Evolutionary conservation across 1,140 invertebrate genomes (phyloP), one percentile per base, ranked within the genome.

Genomic region (Trigoniulus corallinus): DNA sequence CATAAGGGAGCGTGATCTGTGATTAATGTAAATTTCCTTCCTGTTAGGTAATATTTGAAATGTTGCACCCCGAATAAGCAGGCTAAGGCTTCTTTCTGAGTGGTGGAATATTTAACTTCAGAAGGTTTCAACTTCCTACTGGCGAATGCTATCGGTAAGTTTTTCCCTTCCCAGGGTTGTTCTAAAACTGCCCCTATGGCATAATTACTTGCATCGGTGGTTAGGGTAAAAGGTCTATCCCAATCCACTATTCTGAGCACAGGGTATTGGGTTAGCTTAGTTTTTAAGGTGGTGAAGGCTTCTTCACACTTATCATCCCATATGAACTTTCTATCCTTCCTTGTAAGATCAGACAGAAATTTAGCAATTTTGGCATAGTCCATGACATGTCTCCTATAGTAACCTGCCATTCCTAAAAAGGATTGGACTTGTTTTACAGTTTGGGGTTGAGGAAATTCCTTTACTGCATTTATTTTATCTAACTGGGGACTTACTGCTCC

Each of bases 361-460:
- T 51, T 44, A 2, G 56, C 50, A 2, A 61, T 52, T 23, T 50
- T 25, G 0, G 57, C 50, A 47, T 56, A 61, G 29, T 55, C 49
- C 29, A 51, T 24, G 13, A 68, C 63, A 51, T 64, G 64, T n/a
- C 58, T 51, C 13, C 67, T 46, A 50, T 63, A 69, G 45, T 67
- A 69, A 10, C 57, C 55, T 1, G 57, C 49, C 29, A 67, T 27
- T 2, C 64, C 65, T 2, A 67, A 40, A 50, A 67, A 64, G 0
- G 53, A 53, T 50, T 56, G 49, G 2, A 59, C 34, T 23, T 55
- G 48, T 23, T 55, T 48, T 29, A 51, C 20, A 47, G 52, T 55
- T 24, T 20, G 57, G 15, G 54, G 54, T 2, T 2, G 20, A 15
- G 47, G 48, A 7, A 45, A 54, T 3, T 56, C 24, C 13, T 12